Percentiles rank a stretch among this genome's conserved stretches.
Evolutionary conservation across 2,888 invertebrate genomes (phyloP).

Genomic region (Conchocele bisecta): DNA sequence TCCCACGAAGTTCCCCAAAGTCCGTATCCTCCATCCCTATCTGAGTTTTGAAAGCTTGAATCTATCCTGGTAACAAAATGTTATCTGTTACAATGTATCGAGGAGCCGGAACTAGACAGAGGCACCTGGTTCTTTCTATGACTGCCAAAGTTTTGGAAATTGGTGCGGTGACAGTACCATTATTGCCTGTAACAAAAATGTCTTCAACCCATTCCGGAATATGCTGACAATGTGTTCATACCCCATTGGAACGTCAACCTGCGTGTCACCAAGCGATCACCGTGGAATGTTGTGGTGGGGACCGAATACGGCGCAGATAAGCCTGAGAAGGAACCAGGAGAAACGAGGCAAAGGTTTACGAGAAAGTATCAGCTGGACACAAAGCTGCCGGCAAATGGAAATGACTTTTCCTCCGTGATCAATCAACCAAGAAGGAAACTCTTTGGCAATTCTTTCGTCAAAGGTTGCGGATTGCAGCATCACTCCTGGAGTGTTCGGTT

Average conservation of each 20-base stretch:
- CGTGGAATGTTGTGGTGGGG: background rate
- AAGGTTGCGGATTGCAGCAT: no score
- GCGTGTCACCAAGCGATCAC: background rate
- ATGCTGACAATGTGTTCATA: no score
- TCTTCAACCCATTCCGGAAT: background rate
- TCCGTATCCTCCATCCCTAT: no score
- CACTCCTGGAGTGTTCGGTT: background rate
- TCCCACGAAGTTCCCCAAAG: no score
- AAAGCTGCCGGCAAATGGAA: background rate
- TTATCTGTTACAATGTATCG: no score
- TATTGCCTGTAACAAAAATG: background rate
- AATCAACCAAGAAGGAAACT: background rate
- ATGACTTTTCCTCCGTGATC: background rate
- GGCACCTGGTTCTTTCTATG: background rate
- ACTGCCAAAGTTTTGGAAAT: background rate
- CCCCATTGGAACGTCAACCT: background rate
- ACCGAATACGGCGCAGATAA: background rate
- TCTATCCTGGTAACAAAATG: no score
- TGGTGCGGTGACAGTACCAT: background rate
- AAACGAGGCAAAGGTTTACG: background rate
- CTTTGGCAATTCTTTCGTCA: background rate
- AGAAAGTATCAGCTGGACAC: background rate
- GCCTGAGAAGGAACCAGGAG: background rate
- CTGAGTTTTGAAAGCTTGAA: no score
- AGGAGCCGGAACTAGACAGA: no score